phyloP scores from a whole-genome alignment of 2,113 vertebrate species.

The Dicaeum eximium region DNA sequence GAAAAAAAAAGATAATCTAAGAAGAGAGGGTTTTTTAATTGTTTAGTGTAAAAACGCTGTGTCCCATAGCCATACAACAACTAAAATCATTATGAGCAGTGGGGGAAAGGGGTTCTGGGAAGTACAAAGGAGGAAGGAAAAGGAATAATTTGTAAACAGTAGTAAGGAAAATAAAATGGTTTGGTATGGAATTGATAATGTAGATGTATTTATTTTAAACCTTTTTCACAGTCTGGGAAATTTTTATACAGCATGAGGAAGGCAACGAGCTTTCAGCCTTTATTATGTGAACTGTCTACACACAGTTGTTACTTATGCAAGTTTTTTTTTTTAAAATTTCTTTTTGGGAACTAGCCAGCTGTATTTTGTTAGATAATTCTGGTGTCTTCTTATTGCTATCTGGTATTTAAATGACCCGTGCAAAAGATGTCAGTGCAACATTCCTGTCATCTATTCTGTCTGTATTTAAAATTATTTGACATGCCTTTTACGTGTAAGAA shows the following conservation, averaged over 20 bases:
- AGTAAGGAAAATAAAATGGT: background rate
- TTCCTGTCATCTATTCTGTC: background rate
- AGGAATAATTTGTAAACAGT: background rate
- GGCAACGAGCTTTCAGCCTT: background rate
- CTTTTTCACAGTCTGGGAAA: background rate
- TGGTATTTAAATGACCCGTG: background rate
- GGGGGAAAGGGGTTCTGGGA: background rate
- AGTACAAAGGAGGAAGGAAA: background rate
- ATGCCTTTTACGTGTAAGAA: background rate
- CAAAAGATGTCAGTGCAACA: slow-evolving; percentile 24
- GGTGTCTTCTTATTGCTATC: slow-evolving; percentile 6
- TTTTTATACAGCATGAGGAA: background rate
- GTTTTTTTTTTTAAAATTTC: background rate
- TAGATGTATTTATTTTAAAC: background rate
- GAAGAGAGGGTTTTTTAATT: background rate
- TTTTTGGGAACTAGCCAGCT: slow-evolving; percentile 15
- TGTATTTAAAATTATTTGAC: background rate
- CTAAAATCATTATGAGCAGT: background rate
- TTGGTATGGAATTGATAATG: background rate
- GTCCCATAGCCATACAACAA: background rate
- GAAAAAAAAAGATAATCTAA: background rate
- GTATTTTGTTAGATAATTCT: slow-evolving; percentile 38
- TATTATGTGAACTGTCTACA: background rate
- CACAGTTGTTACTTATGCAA: background rate
- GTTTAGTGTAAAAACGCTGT: background rate